phyloP scores from a whole-genome alignment of 37 sponge, comb jelly and placozoan species.

The Hexactinellida sp. region DNA sequence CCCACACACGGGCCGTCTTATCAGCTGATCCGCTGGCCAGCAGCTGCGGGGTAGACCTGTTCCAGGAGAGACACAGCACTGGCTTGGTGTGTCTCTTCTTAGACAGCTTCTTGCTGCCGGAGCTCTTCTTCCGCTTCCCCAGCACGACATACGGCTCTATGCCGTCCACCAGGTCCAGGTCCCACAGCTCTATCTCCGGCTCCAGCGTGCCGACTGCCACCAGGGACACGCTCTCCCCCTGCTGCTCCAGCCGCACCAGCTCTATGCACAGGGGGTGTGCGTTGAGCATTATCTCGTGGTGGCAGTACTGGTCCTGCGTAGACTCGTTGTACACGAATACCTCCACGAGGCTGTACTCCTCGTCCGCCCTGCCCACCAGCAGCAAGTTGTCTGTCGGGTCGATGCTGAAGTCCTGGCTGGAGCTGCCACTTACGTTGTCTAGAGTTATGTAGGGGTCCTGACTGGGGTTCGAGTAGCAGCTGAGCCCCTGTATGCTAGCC shows the following conservation, averaged over 20 bases:
- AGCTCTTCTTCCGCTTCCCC: conserved; percentile 29
- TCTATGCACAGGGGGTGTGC: conserved; percentile 76
- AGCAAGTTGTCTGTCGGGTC: conserved; percentile 67
- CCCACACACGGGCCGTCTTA: conserved; percentile 69
- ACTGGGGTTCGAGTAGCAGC: conserved; percentile 55
- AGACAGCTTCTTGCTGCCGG: conserved; percentile 2
- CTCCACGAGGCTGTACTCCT: conserved; percentile 80
- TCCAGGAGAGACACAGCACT: conserved; percentile 85
- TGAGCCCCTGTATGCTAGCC: conserved; percentile 43
- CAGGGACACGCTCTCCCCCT: conserved; percentile 67
- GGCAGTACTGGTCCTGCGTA: conserved; percentile 44
- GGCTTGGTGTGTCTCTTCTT: conserved; percentile 72
- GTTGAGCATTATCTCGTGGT: conserved; percentile 76
- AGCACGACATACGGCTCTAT: conserved; percentile 63
- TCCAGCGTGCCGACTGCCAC: conserved; percentile 75
- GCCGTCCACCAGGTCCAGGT: conserved; percentile 68
- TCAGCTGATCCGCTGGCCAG: conserved; percentile 93
- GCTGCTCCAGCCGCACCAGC: conserved; percentile 76
- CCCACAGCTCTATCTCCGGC: conserved; percentile 88
- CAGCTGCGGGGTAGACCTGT: conserved; percentile 36
- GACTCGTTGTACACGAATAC: conserved; percentile 57
- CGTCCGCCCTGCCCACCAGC: conserved; percentile 72
- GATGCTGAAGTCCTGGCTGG: conserved; percentile 28
- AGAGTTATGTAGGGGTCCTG: conserved; percentile 89
- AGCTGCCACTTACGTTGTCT: conserved; percentile 33